Evolutionary conservation across 1,140 invertebrate genomes (phyloP), one percentile per base, ranked within the genome.

Genomic region (Ceratosolen solmsi): DNA sequence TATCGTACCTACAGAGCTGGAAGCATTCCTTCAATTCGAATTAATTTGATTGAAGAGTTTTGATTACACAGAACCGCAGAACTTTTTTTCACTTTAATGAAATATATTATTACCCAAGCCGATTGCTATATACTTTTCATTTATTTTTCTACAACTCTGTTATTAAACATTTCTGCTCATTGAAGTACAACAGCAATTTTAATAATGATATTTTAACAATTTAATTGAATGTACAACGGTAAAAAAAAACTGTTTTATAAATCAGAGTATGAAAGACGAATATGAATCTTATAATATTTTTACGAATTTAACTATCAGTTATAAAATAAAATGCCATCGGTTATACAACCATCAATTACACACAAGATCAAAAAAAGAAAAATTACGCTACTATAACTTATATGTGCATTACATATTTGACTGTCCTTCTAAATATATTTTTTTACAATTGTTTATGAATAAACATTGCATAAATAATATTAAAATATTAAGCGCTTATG

Each of bases 1-100:
- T 0, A 25, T 2, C 20, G 20, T 20, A 5, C 0, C 30, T 38
- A 68, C 63, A 38, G 33, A 68, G 38, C 63, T 38, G 36, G 8
- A 68, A 38, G 33, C 33, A 38, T 68, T 38, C 63, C 63, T 68
- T 68, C 63, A 9, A 68, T 68, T 68, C 33, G 33, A 68, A 68
- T 68, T 68, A 68, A n/a, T 68, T 68, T 38, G 33, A 38, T 38
- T 38, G 33, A n/a, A 22, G 8, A 68, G 33, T 68, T 38, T 8
- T 68, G 33, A 68, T 68, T 68, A 68, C 63, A 68, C 36, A 68
- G 4, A 36, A 20, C 33, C 22, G 20, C 27, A n/a, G 8, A 1
- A 38, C 22, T n/a, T 68, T 68, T 54, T 63, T 38, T 68, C 33
- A 68, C 22, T 38, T 68, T 68, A 68, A 68, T 68, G 5, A 68